Evolutionary conservation across 2,888 invertebrate genomes (phyloP).

Genomic region (Scaptomyza tumidula): DNA sequence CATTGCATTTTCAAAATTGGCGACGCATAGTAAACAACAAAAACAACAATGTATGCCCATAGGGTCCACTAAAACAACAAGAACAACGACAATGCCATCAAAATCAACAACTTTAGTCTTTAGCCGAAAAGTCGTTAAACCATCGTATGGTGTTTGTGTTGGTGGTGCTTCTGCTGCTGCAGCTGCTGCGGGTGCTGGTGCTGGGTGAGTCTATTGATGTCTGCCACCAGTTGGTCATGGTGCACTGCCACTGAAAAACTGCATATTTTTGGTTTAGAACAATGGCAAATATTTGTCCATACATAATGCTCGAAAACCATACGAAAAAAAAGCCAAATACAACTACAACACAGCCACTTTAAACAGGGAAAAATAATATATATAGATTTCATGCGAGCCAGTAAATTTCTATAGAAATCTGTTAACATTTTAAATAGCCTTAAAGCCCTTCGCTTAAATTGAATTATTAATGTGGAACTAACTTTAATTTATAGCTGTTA

Average conservation of each 20-base stretch:
- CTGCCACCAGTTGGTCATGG: constrained; percentile 13
- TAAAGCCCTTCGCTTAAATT: background rate
- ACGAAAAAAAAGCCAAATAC: background rate
- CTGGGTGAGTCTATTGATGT: constrained; percentile 10
- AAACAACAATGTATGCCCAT: constrained; percentile 27
- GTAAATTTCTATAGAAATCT: background rate
- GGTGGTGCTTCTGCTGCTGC: background rate
- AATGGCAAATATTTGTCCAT: constrained; percentile 53
- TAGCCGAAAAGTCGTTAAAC: constrained; percentile 55
- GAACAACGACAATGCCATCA: constrained; percentile 28
- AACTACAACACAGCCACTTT: constrained; percentile 2
- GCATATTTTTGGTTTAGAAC: constrained; percentile 53
- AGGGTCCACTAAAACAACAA: constrained; percentile 33
- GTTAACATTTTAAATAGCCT: background rate
- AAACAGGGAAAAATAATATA: background rate
- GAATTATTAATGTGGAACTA: background rate
- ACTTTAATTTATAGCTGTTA: background rate
- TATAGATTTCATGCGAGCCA: background rate
- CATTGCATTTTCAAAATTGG: constrained; percentile 69
- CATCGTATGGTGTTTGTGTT: constrained; percentile 36
- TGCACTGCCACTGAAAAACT: constrained; percentile 20
- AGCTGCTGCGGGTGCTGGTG: background rate
- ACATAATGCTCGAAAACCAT: constrained; percentile 27
- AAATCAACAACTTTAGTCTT: constrained; percentile 64
- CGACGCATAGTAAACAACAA: constrained; percentile 54